Evolutionary conservation across 1,140 invertebrate genomes (phyloP).

Genomic region (Drosophila simulans): DNA sequence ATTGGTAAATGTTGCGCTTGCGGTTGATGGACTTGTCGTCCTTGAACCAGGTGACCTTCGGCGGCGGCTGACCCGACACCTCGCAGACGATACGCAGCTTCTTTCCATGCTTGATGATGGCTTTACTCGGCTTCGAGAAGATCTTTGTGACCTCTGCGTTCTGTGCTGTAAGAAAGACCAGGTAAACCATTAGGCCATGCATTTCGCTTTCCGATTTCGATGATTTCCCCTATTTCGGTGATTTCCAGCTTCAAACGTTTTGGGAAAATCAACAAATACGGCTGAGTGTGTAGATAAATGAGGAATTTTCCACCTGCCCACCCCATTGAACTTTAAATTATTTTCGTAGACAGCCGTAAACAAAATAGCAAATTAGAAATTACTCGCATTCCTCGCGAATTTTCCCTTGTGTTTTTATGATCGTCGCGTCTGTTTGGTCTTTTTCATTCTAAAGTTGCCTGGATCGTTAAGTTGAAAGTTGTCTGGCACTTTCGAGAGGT

Average conservation of each 20-base stretch:
- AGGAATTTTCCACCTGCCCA: slow-evolving; percentile 55
- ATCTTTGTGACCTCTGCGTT: slow-evolving; percentile 79
- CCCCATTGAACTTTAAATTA: slow-evolving; percentile 32
- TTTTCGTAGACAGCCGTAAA: slow-evolving; percentile 53
- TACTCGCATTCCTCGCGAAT: slow-evolving; percentile 49
- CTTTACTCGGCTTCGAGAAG: slow-evolving; percentile 56
- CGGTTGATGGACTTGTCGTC: slow-evolving; percentile 87
- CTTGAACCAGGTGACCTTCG: slow-evolving; percentile 90
- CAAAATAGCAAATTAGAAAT: slow-evolving; percentile 65
- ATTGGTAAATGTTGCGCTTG: slow-evolving; percentile 81
- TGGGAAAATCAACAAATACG: neutral
- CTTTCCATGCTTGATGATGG: slow-evolving; percentile 85
- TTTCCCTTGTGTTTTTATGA: slow-evolving; percentile 27
- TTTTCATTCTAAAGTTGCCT: slow-evolving; percentile 20
- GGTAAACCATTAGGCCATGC: slow-evolving; percentile 45
- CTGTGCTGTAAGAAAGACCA: slow-evolving; percentile 81
- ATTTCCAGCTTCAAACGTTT: slow-evolving; percentile 4
- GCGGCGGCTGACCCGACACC: slow-evolving; percentile 88
- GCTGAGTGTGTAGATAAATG: slow-evolving; percentile 1
- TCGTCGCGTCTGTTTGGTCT: slow-evolving; percentile 8
- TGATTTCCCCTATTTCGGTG: neutral
- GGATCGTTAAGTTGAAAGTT: slow-evolving; percentile 32
- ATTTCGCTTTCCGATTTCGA: slow-evolving; percentile 16
- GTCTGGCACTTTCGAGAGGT: slow-evolving; percentile 10
- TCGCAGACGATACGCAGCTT: slow-evolving; percentile 89